These are phyloP conservation scores for Acrossocheilus fasciatus DNA, from an alignment of 2,797 vertebrate species.

Conservation along the genomic window DNA sequence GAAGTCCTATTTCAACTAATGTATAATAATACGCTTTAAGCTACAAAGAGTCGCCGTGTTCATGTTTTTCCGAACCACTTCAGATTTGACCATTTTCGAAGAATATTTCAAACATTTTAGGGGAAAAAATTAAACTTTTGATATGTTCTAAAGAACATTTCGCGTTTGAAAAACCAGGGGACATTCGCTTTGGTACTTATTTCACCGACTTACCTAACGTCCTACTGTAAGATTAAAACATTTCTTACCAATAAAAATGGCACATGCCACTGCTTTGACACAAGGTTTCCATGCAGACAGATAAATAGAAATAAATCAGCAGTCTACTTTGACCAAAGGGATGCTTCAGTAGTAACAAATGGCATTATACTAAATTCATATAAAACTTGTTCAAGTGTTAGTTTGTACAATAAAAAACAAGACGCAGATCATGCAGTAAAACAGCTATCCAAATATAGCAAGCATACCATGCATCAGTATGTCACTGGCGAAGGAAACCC, in stretches of 20 bases:
- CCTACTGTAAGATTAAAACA: conserved; percentile 43
- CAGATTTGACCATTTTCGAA: conserved; percentile 64
- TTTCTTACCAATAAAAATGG: conserved; percentile 76
- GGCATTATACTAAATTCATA: conserved; percentile 86
- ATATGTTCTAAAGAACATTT: conserved; percentile 35
- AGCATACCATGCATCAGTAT: conserved; percentile 81
- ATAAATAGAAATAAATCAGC: conserved; percentile 78
- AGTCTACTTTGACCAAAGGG: conserved; percentile 73
- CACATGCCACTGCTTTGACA: conserved; percentile 81
- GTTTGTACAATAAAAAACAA: conserved; percentile 77
- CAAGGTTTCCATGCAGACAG: conserved; percentile 80
- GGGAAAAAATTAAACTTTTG: background rate
- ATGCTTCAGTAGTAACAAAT: conserved; percentile 91
- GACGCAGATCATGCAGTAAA: conserved; percentile 91
- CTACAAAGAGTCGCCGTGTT: conserved; percentile 44
- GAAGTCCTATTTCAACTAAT: conserved; percentile 66
- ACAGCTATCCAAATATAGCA: conserved; percentile 80
- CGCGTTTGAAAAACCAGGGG: conserved; percentile 31
- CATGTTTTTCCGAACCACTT: conserved; percentile 14
- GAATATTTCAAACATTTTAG: background rate
- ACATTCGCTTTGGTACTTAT: conserved; percentile 79
- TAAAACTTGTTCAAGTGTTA: conserved; percentile 92
- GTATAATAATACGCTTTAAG: conserved; percentile 60
- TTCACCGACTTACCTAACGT: conserved; percentile 60
- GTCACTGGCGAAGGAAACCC: conserved; percentile 72